Percentiles rank a stretch among this genome's conserved stretches.
Evolutionary conservation across 2,113 vertebrate genomes (phyloP).

Genomic region (Myotis davidii): DNA sequence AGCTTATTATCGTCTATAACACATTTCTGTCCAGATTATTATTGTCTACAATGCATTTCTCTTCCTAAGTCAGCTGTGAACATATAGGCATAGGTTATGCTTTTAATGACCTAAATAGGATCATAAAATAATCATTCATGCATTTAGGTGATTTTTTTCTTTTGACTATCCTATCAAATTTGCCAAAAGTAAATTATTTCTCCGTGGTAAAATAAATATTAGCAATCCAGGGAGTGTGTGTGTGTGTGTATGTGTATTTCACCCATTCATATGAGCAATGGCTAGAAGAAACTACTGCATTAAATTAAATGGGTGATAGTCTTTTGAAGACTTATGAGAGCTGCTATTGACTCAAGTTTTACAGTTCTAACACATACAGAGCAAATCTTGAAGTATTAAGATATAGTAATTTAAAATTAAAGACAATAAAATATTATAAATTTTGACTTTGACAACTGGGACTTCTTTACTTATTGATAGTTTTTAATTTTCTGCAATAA

Average conservation of each 20-base stretch:
- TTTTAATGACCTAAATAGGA: background rate
- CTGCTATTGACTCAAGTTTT: background rate
- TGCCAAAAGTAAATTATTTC: background rate
- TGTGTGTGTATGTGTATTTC: background rate
- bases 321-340: accelerated
- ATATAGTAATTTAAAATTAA: background rate
- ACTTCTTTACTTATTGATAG: background rate
- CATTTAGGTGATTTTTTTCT: background rate
- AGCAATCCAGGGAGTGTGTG: background rate
- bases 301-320: background rate
- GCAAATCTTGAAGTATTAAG: background rate
- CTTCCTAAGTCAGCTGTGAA: background rate
- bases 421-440: background rate
- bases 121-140: background rate
- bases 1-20: background rate
- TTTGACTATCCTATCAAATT: background rate
- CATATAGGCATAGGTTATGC: background rate
- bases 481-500: background rate
- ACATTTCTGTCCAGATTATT: background rate
- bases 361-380: background rate
- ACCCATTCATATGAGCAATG: background rate
- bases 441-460: background rate
- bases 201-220: background rate
- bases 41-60: background rate
- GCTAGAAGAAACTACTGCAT: background rate